Conservation (phyloP, 2,888 invertebrate species). For the Sarcophaga caerulescens region DNA sequence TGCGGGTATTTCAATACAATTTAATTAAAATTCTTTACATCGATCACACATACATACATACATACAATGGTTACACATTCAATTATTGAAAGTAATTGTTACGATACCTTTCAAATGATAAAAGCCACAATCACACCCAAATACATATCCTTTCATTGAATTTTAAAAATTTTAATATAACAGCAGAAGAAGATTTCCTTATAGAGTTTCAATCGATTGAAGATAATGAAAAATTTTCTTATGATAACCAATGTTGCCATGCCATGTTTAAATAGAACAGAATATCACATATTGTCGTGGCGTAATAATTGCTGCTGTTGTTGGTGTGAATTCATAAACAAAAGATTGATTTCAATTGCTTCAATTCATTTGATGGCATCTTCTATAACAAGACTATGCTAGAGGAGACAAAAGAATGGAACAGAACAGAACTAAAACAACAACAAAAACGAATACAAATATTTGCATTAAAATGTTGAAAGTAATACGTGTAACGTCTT, state of each 20-base stretch:
- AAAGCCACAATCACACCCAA: background rate
- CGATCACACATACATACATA: too few relatives aligned
- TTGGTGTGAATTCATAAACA: slow-evolving; percentile 8
- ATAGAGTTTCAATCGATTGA: background rate
- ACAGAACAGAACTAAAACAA: background rate
- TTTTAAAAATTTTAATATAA: background rate
- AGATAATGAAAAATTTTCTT: background rate
- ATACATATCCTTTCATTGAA: background rate
- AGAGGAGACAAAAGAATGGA: background rate
- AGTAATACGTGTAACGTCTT: background rate
- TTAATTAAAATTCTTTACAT: too few relatives aligned
- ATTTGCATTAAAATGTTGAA: background rate
- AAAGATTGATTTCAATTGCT: slow-evolving; percentile 19
- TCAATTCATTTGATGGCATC: background rate
- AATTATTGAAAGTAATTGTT: too few relatives aligned
- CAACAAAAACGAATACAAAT: background rate
- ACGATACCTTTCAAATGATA: background rate
- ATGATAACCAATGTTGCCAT: background rate
- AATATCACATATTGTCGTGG: background rate
- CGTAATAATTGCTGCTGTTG: background rate
- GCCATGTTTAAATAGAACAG: background rate
- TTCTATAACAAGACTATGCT: background rate
- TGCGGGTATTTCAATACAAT: too few relatives aligned
- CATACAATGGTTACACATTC: too few relatives aligned
- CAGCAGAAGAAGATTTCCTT: background rate